Evolutionary conservation across 1,140 invertebrate species (phyloP), one percentile per base, ranked within the genome.

Genomic region (Mylabris phalerata): DNA sequence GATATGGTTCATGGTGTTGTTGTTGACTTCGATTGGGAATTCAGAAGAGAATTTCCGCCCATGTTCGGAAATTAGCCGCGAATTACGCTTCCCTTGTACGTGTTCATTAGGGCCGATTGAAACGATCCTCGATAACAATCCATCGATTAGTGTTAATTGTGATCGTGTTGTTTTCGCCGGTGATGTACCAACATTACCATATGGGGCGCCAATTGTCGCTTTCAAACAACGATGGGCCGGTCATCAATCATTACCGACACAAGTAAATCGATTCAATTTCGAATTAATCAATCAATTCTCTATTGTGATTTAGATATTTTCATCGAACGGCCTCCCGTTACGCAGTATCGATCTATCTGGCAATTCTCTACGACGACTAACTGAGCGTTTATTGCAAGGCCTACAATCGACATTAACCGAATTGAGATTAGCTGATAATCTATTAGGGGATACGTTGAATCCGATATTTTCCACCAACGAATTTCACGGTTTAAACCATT

Each of bases 401-500:
- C 73, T 92, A 2, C 77, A 81, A 44, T 77, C 74, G 25, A 82
- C 84, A 3, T 71, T 95, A 1, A 82, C 83, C 11, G 85, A 89
- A 63, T 69, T 95, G 40, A 78, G 82, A 26, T 73, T 95, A 11
- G 80, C 84, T 7, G 81, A 92, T 66, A 95, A 95, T 73, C 75
- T 92, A 13, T 76, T 95, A 3, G 92, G 92, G 1, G 91, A 94
- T 67, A 90, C 87, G 64, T 75, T 94, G 1, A 94, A 93, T 74
- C 92, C 92, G 0, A 91, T 94, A 58, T 94, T 94, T 71, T 89
- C 89, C 1, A 89, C 85, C 9, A 85, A 83, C 19, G 91, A 93
- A 71, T 84, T 93, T 55, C 88, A 89, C 57, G 83, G 85, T n/a
- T 71, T 92, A 49, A 78, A 78, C 1, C 79, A 84, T 57, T 71